These are phyloP conservation scores for Ormyrus thymus DNA, from an alignment of 2,888 invertebrate genomes.

Conservation along the genomic window DNA sequence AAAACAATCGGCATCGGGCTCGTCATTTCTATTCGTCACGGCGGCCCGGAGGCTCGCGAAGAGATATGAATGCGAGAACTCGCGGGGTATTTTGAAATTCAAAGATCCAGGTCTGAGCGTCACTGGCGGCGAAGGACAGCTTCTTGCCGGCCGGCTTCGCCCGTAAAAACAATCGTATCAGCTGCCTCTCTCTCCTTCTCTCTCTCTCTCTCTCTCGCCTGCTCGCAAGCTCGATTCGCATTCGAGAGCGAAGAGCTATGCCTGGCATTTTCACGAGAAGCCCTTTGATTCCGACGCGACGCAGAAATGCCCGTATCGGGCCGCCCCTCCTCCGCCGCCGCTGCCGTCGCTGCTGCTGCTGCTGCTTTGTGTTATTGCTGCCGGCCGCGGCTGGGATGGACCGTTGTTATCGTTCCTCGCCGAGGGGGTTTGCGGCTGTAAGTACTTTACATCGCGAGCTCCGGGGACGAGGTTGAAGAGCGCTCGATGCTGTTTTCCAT, in stretches of 20 bases:
- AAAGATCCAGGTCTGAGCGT: conserved; percentile 61
- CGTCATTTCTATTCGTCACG: conserved; percentile 43
- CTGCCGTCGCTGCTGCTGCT: too few species aligned
- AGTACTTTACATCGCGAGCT: too few species aligned
- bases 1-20: conserved; percentile 34
- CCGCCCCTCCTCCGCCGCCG: conserved; percentile 12
- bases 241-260: conserved; percentile 63
- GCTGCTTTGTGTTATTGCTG: conserved; percentile 1
- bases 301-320: conserved; percentile 70
- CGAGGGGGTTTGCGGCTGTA: too few species aligned
- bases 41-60: not conserved
- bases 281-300: conserved; percentile 69
- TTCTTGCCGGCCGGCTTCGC: conserved; percentile 71
- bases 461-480: too few species aligned
- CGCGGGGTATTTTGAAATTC: conserved; percentile 52
- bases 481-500: too few species aligned
- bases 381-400: not conserved
- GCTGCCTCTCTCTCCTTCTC: conserved; percentile 38
- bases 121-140: conserved; percentile 70
- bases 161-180: conserved; percentile 73
- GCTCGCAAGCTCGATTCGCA: conserved; percentile 36
- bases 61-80: conserved; percentile 47
- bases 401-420: too few species aligned
- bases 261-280: conserved; percentile 72
- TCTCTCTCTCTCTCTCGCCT: conserved; percentile 4